phyloP scores from a whole-genome alignment of 2,797 vertebrate species.

The Pelobates cultripes region DNA sequence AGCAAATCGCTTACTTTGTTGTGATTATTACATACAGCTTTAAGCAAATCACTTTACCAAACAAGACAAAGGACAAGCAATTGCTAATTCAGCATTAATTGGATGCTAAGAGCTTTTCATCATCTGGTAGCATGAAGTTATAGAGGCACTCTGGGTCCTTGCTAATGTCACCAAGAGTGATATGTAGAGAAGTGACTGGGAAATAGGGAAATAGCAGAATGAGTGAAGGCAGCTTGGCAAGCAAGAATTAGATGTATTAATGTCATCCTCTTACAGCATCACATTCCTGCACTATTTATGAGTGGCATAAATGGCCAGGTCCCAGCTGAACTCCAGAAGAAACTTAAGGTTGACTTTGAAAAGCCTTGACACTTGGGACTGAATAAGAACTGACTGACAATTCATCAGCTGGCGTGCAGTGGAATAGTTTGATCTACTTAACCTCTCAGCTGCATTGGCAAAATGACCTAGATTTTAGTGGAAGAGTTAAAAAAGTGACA shows the following conservation, averaged over 20 bases:
- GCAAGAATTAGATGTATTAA: not conserved
- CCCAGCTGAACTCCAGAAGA: not conserved
- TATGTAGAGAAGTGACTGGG: not conserved
- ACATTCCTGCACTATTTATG: not conserved
- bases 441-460: not conserved
- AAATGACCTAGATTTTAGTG: not conserved
- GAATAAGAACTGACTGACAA: too few species aligned
- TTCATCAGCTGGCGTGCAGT: not conserved
- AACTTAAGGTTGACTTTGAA: not conserved
- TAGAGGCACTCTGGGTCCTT: not conserved
- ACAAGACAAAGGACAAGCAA: not conserved
- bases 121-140: not conserved
- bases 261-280: not conserved
- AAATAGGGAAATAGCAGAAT: conserved; percentile 1
- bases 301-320: not conserved
- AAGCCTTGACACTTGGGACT: too few species aligned
- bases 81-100: not conserved
- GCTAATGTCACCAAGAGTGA: not conserved
- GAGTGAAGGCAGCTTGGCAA: not conserved
- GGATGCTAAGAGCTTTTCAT: not conserved
- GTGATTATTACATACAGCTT: not conserved
- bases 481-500: conserved; percentile 33
- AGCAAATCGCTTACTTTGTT: not conserved
- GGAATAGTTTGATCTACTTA: not conserved
- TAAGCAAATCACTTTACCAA: not conserved